Conservation (phyloP, 2,113 vertebrate genomes). For the Megaleporinus macrocephalus region DNA sequence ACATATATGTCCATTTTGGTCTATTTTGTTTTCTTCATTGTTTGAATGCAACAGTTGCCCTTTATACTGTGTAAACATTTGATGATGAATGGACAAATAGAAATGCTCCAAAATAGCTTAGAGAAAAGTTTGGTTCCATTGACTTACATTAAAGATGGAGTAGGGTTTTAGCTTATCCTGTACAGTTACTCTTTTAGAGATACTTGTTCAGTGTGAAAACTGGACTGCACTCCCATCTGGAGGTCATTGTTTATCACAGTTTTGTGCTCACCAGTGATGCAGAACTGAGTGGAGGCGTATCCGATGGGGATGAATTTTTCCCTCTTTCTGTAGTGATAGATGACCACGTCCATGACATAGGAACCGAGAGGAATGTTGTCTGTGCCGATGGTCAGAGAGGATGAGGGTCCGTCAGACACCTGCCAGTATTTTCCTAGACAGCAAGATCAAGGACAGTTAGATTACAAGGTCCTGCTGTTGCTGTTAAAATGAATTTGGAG, state of each 20-base stretch:
- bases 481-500: too few relatives aligned
- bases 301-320: slow-evolving; percentile 90
- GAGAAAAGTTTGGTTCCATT: too few relatives aligned
- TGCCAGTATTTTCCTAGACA: slow-evolving; percentile 89
- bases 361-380: slow-evolving; percentile 81
- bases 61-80: too few relatives aligned
- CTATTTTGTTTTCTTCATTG: too few relatives aligned
- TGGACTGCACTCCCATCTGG: neutral
- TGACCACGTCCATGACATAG: slow-evolving; percentile 88
- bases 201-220: too few relatives aligned
- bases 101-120: too few relatives aligned
- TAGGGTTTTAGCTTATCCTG: too few relatives aligned
- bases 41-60: too few relatives aligned
- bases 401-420: slow-evolving; percentile 84
- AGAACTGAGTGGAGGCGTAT: slow-evolving; percentile 82
- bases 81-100: too few relatives aligned
- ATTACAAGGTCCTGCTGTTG: neutral
- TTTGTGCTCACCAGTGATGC: slow-evolving; percentile 79
- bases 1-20: too few relatives aligned
- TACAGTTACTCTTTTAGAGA: too few relatives aligned
- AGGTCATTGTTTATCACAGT: neutral
- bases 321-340: slow-evolving; percentile 87
- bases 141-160: too few relatives aligned
- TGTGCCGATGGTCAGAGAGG: slow-evolving; percentile 84
- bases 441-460: neutral